phyloP scores from a whole-genome alignment of 2,113 vertebrate species.

The Physeter macrocephalus region DNA sequence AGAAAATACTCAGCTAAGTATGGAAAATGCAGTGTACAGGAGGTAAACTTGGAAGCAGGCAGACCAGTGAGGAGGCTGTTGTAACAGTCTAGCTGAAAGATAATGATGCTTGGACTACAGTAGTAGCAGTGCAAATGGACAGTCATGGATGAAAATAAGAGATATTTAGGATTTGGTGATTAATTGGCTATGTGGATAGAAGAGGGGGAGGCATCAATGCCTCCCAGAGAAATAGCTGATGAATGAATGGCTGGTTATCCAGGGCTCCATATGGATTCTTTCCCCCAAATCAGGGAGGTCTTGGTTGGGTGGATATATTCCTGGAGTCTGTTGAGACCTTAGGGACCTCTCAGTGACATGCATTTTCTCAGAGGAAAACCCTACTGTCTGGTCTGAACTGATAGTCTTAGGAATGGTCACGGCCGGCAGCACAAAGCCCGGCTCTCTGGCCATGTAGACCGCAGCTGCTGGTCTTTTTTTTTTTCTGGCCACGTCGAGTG shows the following conservation, averaged over 20 bases:
- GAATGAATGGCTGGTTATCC: background rate
- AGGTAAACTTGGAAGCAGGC: background rate
- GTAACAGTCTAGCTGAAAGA: background rate
- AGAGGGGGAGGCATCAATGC: background rate
- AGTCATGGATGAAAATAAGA: background rate
- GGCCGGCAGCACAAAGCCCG: background rate
- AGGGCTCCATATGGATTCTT: background rate
- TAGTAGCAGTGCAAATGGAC: background rate
- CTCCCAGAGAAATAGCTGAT: background rate
- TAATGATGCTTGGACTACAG: background rate
- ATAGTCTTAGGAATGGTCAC: background rate
- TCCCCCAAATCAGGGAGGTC: background rate
- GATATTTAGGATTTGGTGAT: background rate
- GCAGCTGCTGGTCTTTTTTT: constrained; percentile 25
- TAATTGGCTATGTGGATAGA: background rate
- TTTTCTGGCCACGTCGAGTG: background rate
- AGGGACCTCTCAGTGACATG: background rate
- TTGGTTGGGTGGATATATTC: background rate
- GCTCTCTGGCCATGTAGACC: background rate
- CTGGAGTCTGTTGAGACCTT: background rate
- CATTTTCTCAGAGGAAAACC: background rate
- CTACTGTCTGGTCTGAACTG: background rate
- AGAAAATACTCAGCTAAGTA: background rate
- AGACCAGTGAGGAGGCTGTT: background rate
- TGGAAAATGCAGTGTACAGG: background rate